Evolutionary conservation across 2,113 vertebrate genomes (phyloP).

Genomic region (Lepus europaeus): DNA sequence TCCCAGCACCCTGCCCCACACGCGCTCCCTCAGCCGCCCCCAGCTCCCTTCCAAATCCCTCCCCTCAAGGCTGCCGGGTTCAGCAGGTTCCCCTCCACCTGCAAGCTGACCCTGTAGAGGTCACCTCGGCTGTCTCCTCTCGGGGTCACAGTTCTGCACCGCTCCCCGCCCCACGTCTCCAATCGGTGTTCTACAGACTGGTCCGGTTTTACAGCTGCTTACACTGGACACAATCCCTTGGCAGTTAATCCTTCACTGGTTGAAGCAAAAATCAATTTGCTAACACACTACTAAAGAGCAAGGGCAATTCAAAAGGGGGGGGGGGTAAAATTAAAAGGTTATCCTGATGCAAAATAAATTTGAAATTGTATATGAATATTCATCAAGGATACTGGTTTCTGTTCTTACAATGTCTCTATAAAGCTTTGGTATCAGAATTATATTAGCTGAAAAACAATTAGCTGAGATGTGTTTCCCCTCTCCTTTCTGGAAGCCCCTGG

Average conservation of each 20-base stretch:
- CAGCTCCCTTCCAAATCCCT: not conserved
- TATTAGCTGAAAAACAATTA: not conserved
- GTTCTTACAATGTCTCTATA: not conserved
- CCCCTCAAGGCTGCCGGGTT: no score
- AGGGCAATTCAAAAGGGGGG: no score
- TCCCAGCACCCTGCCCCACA: not conserved
- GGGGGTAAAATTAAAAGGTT: no score
- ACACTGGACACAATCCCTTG: not conserved
- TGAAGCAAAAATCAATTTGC: not conserved
- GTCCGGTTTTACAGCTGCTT: not conserved
- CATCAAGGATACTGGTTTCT: not conserved
- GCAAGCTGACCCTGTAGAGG: rapidly evolving
- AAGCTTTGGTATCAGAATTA: not conserved
- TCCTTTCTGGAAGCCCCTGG: not conserved
- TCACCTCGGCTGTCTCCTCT: not conserved
- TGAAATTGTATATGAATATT: no score
- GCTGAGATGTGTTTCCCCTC: not conserved
- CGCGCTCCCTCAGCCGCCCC: not conserved
- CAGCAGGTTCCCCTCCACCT: not conserved
- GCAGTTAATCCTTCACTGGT: not conserved
- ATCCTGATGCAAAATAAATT: no score
- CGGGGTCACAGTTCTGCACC: not conserved
- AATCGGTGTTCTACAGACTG: not conserved
- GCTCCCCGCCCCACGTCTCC: rapidly evolving
- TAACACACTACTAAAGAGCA: not conserved